Base-by-base conservation (phyloP, 2,797 vertebrate species). In the Dendrocincla tyrannina region DNA sequence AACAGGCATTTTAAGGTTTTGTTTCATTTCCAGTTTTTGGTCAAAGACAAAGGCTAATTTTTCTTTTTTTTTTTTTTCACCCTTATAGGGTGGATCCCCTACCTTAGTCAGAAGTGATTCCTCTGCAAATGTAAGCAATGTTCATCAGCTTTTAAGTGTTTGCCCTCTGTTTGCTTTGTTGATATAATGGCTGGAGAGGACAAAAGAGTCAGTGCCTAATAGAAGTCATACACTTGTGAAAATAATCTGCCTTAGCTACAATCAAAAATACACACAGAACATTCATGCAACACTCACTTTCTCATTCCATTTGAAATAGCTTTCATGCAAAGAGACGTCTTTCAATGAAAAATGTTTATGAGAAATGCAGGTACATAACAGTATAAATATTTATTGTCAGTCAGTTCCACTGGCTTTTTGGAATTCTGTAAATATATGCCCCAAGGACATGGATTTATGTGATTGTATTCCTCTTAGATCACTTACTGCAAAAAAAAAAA, bases 71-170 rank as follows among this genome's bases (percentile, higher is more conserved):
- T 30, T 41, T 17, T 44, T 17, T 11, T 3, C 12, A 5, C 7
- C 20, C 46, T 33, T 30, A 20, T 39, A 96, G 96, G n/a, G 73
- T 3, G 96, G 88, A 86, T 95, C 91, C 5, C 47, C 93, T 81
- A 27, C 76, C 47, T 78, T 90, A 93, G 88, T 66, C 76, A 96
- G 96, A 94, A 97, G 96, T 55, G 62, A 96, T 55, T 90, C 95
- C 46, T 84, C 95, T 88, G 39, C 50, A 91, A 96, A 96, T 55
- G 96, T 95, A 95, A 95, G 93, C 25, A 67, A 23, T 20, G 6
- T 55, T 81, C 37, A 68, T 59, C 28, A 80, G 22, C 53, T 81
- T 72, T 72, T 59, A 72, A 75, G 41, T 5, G 20, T 82, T n/a
- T n/a, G 25, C 19, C 11, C 17, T 50, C 35, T 47, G 42, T 66